These are phyloP conservation scores for Himalopsyche phryganea DNA, from an alignment of 1,140 invertebrate genomes.

Conservation along the genomic window DNA sequence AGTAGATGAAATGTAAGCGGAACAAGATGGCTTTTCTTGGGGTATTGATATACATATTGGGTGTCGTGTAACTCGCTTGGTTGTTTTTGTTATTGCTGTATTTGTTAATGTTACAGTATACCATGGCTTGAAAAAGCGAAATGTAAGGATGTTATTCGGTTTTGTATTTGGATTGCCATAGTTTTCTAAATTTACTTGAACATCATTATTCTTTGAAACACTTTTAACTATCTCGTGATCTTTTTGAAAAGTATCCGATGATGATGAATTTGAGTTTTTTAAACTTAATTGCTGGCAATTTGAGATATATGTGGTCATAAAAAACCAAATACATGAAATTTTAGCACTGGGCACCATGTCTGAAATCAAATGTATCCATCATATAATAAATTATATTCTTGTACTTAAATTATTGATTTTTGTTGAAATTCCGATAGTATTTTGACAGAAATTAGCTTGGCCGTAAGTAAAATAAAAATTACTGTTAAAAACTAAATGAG, in stretches of 20 bases:
- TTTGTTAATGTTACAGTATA: slow-evolving; percentile 8
- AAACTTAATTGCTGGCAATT: not conserved
- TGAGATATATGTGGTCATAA: slow-evolving; percentile 6
- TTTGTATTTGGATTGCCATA: slow-evolving; percentile 1
- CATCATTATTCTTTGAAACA: not conserved
- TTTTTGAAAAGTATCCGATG: not conserved
- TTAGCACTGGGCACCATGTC: slow-evolving; percentile 20
- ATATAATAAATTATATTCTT: no score
- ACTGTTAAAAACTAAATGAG: no score
- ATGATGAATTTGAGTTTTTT: not conserved
- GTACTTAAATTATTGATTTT: no score
- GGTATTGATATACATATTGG: slow-evolving; percentile 21
- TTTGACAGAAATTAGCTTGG: no score
- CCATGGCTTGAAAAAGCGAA: slow-evolving; percentile 2
- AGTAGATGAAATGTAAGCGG: not conserved
- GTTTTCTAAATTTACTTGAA: not conserved
- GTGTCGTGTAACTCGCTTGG: slow-evolving; percentile 14
- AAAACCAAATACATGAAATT: slow-evolving; percentile 10
- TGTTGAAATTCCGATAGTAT: no score
- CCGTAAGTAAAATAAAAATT: no score
- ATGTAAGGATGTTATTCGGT: not conserved
- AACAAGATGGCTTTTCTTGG: not conserved
- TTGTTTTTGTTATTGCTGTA: slow-evolving; percentile 18
- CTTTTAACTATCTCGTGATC: not conserved
- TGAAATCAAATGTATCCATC: no score